Evolutionary conservation across 2,888 invertebrate species (phyloP).

Genomic region (Cheilosia urbana): DNA sequence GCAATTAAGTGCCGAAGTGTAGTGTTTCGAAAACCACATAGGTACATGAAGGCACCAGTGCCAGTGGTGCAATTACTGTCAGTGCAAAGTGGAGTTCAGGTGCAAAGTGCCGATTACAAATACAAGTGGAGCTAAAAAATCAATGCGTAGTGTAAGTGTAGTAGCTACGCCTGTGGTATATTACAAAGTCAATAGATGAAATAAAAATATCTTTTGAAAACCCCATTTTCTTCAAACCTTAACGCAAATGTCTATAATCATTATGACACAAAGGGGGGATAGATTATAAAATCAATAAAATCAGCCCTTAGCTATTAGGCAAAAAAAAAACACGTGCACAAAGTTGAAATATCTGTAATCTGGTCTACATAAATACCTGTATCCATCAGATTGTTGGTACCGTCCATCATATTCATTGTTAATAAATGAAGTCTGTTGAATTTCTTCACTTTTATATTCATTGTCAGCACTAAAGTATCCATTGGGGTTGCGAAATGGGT

Average conservation of each 20-base stretch:
- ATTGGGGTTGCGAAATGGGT: slow-evolving; percentile 83
- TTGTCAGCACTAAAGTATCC: slow-evolving; percentile 80
- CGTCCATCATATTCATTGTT: slow-evolving; percentile 82
- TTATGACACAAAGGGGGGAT: no score
- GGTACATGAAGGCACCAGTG: not conserved
- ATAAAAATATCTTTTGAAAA: no score
- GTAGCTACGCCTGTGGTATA: no score
- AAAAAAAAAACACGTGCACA: slow-evolving; percentile 4
- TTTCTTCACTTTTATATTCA: slow-evolving; percentile 79
- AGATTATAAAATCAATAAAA: slow-evolving; percentile 24
- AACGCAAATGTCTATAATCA: no score
- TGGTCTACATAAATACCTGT: slow-evolving; percentile 79
- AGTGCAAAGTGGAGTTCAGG: slow-evolving; percentile 4
- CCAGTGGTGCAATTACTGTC: slow-evolving; percentile 1
- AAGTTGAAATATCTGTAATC: not conserved
- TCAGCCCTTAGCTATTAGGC: not conserved
- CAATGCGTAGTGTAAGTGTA: not conserved
- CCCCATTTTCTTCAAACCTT: no score
- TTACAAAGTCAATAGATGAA: no score
- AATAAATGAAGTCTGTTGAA: slow-evolving; percentile 83
- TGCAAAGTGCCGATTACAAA: not conserved
- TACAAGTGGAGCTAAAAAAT: no score
- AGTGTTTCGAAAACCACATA: not conserved
- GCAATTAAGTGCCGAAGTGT: no score
- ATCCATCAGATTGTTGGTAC: slow-evolving; percentile 82